Base-by-base conservation (phyloP, 2,888 invertebrate species). In the Drosophila multiciliata region DNA sequence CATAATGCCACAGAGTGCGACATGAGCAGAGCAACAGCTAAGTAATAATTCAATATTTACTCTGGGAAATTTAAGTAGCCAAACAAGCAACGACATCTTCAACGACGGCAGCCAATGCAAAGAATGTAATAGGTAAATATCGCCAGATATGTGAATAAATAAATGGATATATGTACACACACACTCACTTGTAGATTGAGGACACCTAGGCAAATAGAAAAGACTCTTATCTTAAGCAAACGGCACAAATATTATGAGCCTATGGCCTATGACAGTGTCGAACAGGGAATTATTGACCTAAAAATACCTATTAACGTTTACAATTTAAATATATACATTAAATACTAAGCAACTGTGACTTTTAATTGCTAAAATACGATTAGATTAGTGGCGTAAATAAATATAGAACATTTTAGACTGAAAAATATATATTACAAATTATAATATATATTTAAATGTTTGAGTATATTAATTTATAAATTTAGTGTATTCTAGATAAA, bases 41-140 rank as follows among this genome's bases (percentile, higher is more conserved):
- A 76, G 67, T 73, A 67, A 70, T 59, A 78, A 59, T 49, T 72
- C 80, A 77, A 77, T 82, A 82, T 85, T 89, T 70, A 82, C 80
- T 58, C 69, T 87, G 69, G 68, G 71, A 84, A 82, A 77, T 77
- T 72, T 73, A 83, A 87, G 84, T 76, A 73, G 84, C 65, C 74
- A 87, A 85, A 85, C 84, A 85, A 72, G 38, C 70, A 52, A 58
- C 61, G 59, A 48, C 55, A 42, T 36, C 53, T 33, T 35, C 64
- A 45, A 63, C 68, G 50, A 66, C 68, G 60, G 72, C 81, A 78
- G 83, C 78, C 66, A 83, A 81, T 68, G 85, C 74, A 77, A 85
- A 82, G 57, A 71, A 55, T 8, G 38, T n/a, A 32, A 63, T 67
- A 68, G 54, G 57, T 76, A 85, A 89, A 87, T 35, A 85, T 45